phyloP scores from a whole-genome alignment of 2,797 vertebrate genomes.

The Cuculus canorus region DNA sequence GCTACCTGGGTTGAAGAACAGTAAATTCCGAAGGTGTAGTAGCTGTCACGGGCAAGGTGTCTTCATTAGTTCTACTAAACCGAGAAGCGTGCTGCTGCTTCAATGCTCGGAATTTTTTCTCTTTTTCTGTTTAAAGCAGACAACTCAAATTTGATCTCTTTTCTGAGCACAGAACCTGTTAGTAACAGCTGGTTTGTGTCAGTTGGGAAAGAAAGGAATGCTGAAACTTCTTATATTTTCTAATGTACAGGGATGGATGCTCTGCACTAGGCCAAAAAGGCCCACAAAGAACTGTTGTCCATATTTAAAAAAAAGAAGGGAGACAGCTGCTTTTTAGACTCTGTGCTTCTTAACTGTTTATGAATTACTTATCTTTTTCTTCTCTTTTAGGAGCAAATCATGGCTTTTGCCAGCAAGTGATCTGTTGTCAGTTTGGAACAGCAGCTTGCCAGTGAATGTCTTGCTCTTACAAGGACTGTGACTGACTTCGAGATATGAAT shows the following conservation, averaged over 20 bases:
- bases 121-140: background rate
- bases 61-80: background rate
- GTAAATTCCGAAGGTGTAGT: background rate
- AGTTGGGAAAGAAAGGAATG: background rate
- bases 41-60: background rate
- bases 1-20: background rate
- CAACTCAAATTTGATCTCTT: background rate
- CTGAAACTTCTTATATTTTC: background rate
- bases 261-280: background rate
- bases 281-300: background rate
- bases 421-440: background rate
- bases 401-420: slow-evolving; percentile 94
- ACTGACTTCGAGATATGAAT: background rate
- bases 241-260: background rate
- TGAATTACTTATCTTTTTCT: background rate
- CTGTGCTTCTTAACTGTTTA: background rate
- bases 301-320: background rate
- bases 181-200: background rate
- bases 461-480: background rate
- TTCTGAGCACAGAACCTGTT: background rate
- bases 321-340: background rate
- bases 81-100: background rate
- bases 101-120: background rate
- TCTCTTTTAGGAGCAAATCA: slow-evolving; percentile 90
- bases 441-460: background rate